Conservation (phyloP, 2,888 invertebrate species). For the Chymomyza amoena region DNA sequence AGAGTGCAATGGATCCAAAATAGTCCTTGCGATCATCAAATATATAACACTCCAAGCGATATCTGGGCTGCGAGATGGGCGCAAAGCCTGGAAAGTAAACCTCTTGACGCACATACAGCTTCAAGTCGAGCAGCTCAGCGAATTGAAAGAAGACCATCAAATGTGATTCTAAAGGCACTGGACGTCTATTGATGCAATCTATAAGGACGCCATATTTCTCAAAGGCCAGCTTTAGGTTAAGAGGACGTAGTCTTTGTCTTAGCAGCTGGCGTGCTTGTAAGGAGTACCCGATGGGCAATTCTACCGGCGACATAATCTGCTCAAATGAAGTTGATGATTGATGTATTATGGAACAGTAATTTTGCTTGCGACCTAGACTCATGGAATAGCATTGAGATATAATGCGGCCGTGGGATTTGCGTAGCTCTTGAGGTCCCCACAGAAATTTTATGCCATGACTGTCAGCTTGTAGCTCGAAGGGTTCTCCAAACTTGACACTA, state of each 20-base stretch:
- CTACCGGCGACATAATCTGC: background rate
- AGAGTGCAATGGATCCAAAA: slow-evolving; percentile 8
- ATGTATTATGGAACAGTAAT: background rate
- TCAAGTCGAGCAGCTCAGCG: slow-evolving; percentile 12
- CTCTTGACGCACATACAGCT: slow-evolving; percentile 23
- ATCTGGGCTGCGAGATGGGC: background rate
- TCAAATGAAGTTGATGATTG: slow-evolving; percentile 7
- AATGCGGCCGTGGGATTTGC: slow-evolving; percentile 5
- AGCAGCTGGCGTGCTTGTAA: background rate
- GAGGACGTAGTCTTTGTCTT: background rate
- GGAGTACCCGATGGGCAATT: background rate
- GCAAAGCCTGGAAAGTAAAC: background rate
- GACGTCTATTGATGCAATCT: slow-evolving; percentile 5
- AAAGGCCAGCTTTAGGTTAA: slow-evolving; percentile 14
- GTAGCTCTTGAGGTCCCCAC: background rate
- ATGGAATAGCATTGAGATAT: background rate
- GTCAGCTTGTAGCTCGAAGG: background rate
- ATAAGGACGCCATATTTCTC: slow-evolving; percentile 3
- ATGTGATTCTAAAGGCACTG: slow-evolving; percentile 4
- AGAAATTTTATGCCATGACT: background rate
- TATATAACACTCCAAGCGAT: slow-evolving; percentile 27
- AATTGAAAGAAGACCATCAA: slow-evolving; percentile 24
- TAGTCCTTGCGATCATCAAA: slow-evolving; percentile 26
- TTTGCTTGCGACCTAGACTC: background rate
- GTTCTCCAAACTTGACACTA: background rate